These are phyloP conservation scores for Formica selysi DNA, from an alignment of 1,140 invertebrate species.

Conservation along the genomic window DNA sequence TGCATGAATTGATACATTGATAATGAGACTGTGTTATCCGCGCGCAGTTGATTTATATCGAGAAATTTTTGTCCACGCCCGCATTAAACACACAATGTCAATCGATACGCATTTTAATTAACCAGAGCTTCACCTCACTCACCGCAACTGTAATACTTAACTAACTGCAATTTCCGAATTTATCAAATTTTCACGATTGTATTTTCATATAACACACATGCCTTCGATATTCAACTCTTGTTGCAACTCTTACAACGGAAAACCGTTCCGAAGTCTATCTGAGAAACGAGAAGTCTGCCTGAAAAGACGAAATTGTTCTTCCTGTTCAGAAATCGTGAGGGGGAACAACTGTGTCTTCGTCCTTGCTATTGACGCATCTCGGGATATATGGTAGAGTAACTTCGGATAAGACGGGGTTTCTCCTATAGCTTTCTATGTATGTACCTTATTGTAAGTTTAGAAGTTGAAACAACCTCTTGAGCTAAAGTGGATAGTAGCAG, in stretches of 20 bases:
- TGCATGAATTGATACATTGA: conserved; percentile 34
- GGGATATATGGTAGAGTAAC: conserved; percentile 43
- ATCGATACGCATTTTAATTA: conserved; percentile 36
- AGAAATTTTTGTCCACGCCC: conserved; percentile 9
- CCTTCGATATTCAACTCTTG: conserved; percentile 14
- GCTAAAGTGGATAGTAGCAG: conserved; percentile 16
- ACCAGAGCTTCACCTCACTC: neutral
- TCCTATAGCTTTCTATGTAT: neutral
- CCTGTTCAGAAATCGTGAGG: conserved; percentile 23
- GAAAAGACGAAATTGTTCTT: conserved; percentile 30
- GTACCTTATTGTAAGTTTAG: conserved; percentile 7
- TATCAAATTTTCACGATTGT: neutral
- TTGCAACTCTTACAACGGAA: conserved; percentile 16
- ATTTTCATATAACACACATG: neutral
- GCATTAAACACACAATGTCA: conserved; percentile 1
- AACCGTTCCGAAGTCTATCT: conserved; percentile 24
- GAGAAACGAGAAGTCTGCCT: conserved; percentile 34
- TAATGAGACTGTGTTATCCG: conserved; percentile 3
- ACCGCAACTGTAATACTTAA: neutral
- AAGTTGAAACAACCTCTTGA: conserved; percentile 32
- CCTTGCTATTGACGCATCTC: conserved; percentile 44
- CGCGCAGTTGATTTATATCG: neutral
- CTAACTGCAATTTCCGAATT: conserved; percentile 1
- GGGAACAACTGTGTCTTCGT: conserved; percentile 40
- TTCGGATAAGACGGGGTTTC: conserved; percentile 30